These are phyloP conservation scores for Ataeniobius toweri DNA, from an alignment of 2,797 vertebrate genomes.

Conservation along the genomic window DNA sequence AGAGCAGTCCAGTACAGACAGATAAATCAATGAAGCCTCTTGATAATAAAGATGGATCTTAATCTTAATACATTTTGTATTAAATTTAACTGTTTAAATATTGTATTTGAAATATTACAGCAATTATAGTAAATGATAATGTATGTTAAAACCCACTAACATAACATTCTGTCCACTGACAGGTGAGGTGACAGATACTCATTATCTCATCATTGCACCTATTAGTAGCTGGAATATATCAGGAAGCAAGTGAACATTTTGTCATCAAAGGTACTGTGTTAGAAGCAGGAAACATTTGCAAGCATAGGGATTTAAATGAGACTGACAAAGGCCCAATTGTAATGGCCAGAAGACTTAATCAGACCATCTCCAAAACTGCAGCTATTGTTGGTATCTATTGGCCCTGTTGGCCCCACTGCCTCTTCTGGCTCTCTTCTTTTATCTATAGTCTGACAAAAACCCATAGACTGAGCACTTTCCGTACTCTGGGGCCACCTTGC, in stretches of 20 bases:
- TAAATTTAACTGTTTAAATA: background rate
- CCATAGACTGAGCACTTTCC: no score
- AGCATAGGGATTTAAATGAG: background rate
- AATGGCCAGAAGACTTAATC: background rate
- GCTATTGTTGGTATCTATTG: background rate
- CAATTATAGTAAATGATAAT: background rate
- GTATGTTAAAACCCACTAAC: background rate
- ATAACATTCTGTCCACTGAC: background rate
- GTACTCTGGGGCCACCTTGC: no score
- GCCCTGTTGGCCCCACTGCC: no score
- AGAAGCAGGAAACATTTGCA: background rate
- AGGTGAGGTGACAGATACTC: background rate
- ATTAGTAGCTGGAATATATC: background rate
- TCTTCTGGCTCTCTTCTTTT: no score
- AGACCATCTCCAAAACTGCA: background rate
- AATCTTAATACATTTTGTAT: background rate
- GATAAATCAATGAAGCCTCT: no score
- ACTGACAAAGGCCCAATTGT: background rate
- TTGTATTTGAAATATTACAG: background rate
- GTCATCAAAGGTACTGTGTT: background rate
- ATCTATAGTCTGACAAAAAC: no score
- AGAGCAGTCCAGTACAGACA: background rate
- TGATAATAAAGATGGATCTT: no score
- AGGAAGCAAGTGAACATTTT: background rate
- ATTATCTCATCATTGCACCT: background rate